These are phyloP conservation scores for Prietella phreatophila DNA, from an alignment of 2,113 vertebrate genomes.

Conservation along the genomic window DNA sequence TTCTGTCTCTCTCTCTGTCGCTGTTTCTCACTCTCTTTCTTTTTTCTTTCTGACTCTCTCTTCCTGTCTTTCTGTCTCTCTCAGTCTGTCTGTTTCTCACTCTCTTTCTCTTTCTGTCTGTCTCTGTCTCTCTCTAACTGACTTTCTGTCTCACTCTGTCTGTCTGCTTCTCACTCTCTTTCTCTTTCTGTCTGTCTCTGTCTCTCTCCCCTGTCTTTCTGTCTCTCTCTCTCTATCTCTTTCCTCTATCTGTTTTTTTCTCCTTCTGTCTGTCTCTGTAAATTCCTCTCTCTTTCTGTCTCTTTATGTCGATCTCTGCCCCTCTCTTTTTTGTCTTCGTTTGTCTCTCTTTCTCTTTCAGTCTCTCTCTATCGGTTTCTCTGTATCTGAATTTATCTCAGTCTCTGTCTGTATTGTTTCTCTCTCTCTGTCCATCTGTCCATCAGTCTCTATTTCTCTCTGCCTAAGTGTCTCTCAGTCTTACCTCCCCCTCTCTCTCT, in stretches of 20 bases:
- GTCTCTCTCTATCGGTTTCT: neutral
- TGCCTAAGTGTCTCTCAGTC: neutral
- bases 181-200: neutral
- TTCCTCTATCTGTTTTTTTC: neutral
- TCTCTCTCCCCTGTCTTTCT: neutral
- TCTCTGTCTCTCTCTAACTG: neutral
- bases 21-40: neutral
- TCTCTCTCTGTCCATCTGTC: neutral
- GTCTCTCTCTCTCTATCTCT: neutral
- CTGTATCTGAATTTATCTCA: neutral
- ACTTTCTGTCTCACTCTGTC: neutral
- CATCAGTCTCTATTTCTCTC: neutral
- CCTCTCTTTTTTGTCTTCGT: neutral
- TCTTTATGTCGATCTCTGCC: neutral
- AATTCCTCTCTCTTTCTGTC: neutral
- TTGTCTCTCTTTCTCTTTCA: neutral
- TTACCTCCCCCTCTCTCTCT: too few relatives aligned
- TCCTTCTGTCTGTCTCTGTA: neutral
- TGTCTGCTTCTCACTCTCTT: neutral
- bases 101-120: too few relatives aligned
- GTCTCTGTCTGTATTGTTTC: neutral
- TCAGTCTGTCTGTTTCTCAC: neutral
- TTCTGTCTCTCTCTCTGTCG: neutral
- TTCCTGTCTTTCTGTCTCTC: neutral
- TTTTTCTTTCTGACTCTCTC: neutral